Evolutionary conservation across 2,113 vertebrate genomes (phyloP).

Genomic region (Marmota flaviventris): DNA sequence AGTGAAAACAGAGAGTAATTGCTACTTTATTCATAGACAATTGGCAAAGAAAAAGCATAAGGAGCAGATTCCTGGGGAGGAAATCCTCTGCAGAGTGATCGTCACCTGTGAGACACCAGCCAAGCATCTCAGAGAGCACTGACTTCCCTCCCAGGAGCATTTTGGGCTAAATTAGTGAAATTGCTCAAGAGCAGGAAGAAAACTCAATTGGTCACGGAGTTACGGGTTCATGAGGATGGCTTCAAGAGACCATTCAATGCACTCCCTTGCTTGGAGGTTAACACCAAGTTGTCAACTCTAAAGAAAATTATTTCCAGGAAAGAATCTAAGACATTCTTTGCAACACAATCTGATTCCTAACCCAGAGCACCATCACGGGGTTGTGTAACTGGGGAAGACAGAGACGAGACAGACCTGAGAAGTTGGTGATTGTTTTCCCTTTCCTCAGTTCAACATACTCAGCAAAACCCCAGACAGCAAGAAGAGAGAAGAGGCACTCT

Average conservation of each 20-base stretch:
- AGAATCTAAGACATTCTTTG: neutral
- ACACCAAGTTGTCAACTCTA: neutral
- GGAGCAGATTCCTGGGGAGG: neutral
- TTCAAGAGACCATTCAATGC: neutral
- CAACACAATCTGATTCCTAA: neutral
- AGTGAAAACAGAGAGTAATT: neutral
- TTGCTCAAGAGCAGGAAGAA: neutral
- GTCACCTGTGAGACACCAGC: neutral
- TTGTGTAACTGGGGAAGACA: neutral
- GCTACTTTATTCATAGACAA: neutral
- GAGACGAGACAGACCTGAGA: neutral
- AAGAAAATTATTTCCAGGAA: neutral
- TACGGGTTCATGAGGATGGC: neutral
- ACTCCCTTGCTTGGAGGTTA: neutral
- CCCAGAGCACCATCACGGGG: neutral
- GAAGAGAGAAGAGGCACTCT: neutral
- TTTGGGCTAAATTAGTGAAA: neutral
- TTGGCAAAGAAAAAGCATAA: neutral
- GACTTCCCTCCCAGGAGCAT: neutral
- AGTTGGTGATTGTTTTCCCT: neutral
- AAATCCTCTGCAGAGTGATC: neutral
- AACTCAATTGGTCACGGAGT: neutral
- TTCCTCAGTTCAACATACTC: neutral
- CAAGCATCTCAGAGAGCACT: neutral
- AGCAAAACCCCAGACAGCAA: neutral